Base-by-base conservation (phyloP, 2,113 vertebrate genomes). In the Austrofundulus limnaeus region DNA sequence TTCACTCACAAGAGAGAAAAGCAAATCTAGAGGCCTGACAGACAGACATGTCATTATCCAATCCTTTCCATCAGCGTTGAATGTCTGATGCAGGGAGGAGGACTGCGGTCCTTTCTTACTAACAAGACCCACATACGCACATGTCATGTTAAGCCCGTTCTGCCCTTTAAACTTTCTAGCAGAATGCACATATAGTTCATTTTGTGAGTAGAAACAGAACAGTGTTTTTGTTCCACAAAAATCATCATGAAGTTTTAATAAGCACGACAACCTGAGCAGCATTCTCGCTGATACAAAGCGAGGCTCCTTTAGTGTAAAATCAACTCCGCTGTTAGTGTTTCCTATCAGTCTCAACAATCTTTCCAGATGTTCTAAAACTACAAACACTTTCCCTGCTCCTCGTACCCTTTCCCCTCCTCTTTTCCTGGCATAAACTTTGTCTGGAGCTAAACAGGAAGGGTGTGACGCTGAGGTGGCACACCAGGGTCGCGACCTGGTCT, bases 401-500 rank as follows among this genome's bases (percentile, higher is more conserved):
- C 31, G 45, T 71, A 72, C 75, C 53, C 64, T 53, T 79, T 50
- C 69, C n/a, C 71, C 56, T 42, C 68, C 51, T 81, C 58, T 66
- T 74, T 69, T 76, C 38, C 68, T 81, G 84, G 72, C 55, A 21
- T 72, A 50, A 72, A 79, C 81, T 83, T 67, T 74, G 81, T 89
- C 83, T 83, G 85, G 83, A 86, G 81, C 80, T 67, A 85, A 90
- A 86, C 86, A 90, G 87, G 89, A 90, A 89, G 87, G 87, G 90
- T 86, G 87, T 87, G 87, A 79, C 63, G 81, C 78, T 85, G 88
- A 91, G 85, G 85, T 88, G 88, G 89, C 89, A 88, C 86, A 88
- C 87, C 81, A 88, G 88, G 90, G 90, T 91, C 88, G 89, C 79
- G 88, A 89, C 89, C 88, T 88, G 85, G 85, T 78, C 81, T 84